Evolutionary conservation across 2,888 invertebrate genomes (phyloP).

Genomic region (Serripes groenlandicus): DNA sequence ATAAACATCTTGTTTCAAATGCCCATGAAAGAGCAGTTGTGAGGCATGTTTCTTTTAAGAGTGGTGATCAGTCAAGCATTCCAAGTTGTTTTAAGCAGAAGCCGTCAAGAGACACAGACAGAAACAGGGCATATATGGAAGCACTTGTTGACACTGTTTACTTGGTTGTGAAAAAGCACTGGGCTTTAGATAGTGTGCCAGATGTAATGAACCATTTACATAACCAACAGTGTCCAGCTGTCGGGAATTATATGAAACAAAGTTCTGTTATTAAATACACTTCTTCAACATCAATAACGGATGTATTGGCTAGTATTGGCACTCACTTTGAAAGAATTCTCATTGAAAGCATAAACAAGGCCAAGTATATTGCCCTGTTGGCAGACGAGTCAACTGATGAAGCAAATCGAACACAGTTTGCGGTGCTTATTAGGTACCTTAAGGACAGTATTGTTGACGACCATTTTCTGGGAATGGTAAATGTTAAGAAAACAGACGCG

Average conservation of each 20-base stretch:
- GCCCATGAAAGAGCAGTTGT: too few relatives aligned
- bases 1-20: too few relatives aligned
- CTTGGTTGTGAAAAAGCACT: slow-evolving; percentile 27
- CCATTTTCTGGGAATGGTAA: slow-evolving; percentile 31
- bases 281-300: slow-evolving; percentile 29
- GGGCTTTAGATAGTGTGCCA: slow-evolving; percentile 33
- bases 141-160: slow-evolving; percentile 7
- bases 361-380: slow-evolving; percentile 1
- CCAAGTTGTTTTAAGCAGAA: too few relatives aligned
- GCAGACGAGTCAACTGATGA: slow-evolving; percentile 49
- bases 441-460: slow-evolving; percentile 18
- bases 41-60: too few relatives aligned
- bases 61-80: too few relatives aligned
- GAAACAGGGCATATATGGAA: slow-evolving; percentile 21
- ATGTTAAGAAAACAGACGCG: slow-evolving; percentile 40
- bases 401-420: slow-evolving; percentile 46
- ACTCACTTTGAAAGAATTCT: slow-evolving; percentile 3
- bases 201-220: background rate
- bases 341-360: background rate
- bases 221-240: background rate
- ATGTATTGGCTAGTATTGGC: background rate
- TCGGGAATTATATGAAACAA: background rate
- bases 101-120: too few relatives aligned
- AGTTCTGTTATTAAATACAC: slow-evolving; percentile 3
- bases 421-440: slow-evolving; percentile 25